Evolutionary conservation across 2,797 vertebrate species (phyloP).

Genomic region (Peromyscus aztecus): DNA sequence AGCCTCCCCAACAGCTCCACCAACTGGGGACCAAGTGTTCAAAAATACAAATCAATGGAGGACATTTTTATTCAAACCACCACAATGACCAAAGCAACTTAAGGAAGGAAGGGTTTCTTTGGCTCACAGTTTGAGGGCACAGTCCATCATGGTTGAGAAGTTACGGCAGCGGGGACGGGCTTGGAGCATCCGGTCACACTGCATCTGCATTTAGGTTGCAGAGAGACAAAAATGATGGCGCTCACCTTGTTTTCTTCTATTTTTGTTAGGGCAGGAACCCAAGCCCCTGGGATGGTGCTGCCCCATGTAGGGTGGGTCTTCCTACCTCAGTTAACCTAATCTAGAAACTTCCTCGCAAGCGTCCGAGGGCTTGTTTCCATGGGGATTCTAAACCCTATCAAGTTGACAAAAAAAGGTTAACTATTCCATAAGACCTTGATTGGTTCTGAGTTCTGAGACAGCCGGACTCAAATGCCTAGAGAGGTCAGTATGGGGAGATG

Average conservation of each 20-base stretch:
- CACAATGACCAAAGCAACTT: not conserved
- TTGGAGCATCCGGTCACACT: not conserved
- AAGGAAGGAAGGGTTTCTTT: not conserved
- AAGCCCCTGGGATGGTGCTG: not conserved
- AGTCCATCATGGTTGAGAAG: not conserved
- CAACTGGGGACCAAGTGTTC: not conserved
- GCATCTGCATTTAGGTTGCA: not conserved
- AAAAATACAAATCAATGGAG: not conserved
- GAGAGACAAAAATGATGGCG: not conserved
- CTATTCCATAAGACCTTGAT: not conserved
- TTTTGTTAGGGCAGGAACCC: not conserved
- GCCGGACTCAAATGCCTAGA: not conserved
- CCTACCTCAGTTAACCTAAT: not conserved
- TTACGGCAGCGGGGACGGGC: not conserved
- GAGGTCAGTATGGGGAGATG: not conserved
- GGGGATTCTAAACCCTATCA: not conserved
- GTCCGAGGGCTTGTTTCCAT: not conserved
- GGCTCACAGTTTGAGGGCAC: not conserved
- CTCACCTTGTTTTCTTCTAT: not conserved
- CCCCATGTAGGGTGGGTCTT: not conserved
- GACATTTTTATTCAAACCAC: not conserved
- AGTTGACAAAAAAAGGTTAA: not conserved
- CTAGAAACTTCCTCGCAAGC: not conserved
- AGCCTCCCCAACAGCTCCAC: not conserved
- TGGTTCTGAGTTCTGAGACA: not conserved